These are phyloP conservation scores for Centropus bengalensis DNA, from an alignment of 2,113 vertebrate species.

Conservation along the genomic window DNA sequence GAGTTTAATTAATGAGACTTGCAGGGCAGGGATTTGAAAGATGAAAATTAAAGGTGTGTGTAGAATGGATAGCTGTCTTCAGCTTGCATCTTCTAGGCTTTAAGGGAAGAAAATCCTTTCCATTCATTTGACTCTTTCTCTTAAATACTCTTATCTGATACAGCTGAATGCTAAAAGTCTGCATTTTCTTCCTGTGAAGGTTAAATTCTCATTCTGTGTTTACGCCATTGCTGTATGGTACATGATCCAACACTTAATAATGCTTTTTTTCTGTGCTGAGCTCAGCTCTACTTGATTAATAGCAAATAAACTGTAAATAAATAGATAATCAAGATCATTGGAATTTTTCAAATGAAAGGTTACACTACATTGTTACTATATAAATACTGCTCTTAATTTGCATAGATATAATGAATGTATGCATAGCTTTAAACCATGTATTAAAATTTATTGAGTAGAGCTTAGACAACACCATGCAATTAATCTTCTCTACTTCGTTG, in stretches of 20 bases:
- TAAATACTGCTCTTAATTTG: constrained; percentile 25
- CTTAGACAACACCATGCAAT: not conserved
- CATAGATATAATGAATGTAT: not conserved
- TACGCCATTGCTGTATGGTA: not conserved
- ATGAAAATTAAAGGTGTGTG: constrained; percentile 9
- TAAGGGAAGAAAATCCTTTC: not conserved
- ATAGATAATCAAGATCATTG: not conserved
- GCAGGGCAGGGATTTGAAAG: not conserved
- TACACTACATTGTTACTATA: not conserved
- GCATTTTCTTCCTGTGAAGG: not conserved
- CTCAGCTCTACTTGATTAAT: not conserved
- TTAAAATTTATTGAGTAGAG: constrained; percentile 3
- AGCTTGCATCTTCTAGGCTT: not conserved
- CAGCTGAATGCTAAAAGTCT: not conserved
- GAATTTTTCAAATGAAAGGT: not conserved
- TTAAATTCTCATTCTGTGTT: not conserved
- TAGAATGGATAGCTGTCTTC: not conserved
- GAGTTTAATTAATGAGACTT: constrained; percentile 6
- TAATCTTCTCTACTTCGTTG: constrained; percentile 28
- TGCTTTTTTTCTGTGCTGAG: not conserved
- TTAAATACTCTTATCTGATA: not conserved
- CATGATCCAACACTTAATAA: not conserved
- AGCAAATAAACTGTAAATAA: constrained; percentile 23
- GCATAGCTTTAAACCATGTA: constrained; percentile 11
- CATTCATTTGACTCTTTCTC: not conserved